phyloP scores from a whole-genome alignment of 2,888 invertebrate species.

The Epirrhoe tristata region DNA sequence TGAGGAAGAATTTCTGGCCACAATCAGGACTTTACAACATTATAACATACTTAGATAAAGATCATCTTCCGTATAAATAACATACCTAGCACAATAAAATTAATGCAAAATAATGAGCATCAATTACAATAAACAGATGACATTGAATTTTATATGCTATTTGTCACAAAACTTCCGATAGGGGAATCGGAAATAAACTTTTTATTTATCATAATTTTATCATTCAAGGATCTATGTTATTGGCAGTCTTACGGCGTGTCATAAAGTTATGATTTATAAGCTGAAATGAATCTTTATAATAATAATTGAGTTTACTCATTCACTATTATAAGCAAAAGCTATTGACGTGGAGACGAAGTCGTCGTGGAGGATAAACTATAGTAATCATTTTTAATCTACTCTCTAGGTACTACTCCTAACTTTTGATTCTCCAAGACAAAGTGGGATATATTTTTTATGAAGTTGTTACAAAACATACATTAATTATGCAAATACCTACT shows the following conservation, averaged over 20 bases:
- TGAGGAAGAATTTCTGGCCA: no score
- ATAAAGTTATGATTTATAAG: conserved; percentile 9
- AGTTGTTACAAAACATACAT: no score
- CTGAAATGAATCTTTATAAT: not conserved
- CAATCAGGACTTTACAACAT: not conserved
- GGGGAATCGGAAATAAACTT: conserved; percentile 31
- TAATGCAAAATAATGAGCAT: conserved; percentile 28
- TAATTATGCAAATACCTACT: no score
- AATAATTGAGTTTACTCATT: not conserved
- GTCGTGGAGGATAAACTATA: no score
- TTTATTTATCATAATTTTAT: no score
- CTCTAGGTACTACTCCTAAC: no score
- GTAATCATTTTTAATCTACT: no score
- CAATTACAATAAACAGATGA: conserved; percentile 28
- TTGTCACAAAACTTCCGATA: conserved; percentile 33
- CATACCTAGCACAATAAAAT: conserved; percentile 38
- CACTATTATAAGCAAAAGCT: not conserved
- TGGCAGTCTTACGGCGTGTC: conserved; percentile 23
- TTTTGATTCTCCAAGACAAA: no score
- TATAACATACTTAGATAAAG: conserved; percentile 29
- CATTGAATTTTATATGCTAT: conserved; percentile 40
- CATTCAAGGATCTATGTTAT: conserved; percentile 31
- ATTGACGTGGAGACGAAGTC: no score
- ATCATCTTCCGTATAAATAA: conserved; percentile 40
- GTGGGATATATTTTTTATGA: no score